Percentiles rank a stretch among this genome's conserved stretches.
Conservation (phyloP, 1,140 invertebrate genomes). For the Pissodes strobi region DNA sequence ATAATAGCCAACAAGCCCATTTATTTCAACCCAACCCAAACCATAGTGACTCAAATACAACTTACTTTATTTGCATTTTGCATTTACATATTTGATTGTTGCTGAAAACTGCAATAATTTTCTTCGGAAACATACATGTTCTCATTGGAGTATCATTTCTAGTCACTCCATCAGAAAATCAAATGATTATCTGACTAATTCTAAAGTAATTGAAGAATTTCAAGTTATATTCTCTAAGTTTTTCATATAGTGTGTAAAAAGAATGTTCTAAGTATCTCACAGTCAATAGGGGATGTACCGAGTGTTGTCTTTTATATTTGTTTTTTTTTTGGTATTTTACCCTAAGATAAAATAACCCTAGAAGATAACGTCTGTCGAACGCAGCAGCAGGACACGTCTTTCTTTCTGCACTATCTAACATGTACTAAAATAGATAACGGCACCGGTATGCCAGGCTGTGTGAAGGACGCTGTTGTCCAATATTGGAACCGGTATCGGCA, state of each 20-base stretch:
- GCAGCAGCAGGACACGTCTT: too few species aligned
- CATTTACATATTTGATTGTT: neutral
- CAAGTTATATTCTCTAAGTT: neutral
- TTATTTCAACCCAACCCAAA: neutral
- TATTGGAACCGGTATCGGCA: too few species aligned
- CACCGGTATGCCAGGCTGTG: too few species aligned
- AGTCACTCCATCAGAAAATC: neutral
- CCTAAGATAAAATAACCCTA: neutral
- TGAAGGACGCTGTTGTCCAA: too few species aligned
- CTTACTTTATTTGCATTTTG: neutral
- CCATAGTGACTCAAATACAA: too few species aligned
- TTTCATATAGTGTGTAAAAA: neutral
- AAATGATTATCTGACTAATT: neutral
- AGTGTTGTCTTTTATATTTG: neutral
- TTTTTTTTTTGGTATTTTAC: neutral
- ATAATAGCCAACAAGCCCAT: neutral
- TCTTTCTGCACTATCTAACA: too few species aligned
- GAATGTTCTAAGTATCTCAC: neutral
- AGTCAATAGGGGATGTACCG: too few species aligned
- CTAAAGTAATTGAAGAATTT: slow-evolving; percentile 3
- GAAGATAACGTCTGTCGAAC: too few species aligned
- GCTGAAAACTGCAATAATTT: neutral
- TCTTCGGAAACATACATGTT: neutral
- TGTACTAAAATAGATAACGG: too few species aligned
- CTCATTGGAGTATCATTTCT: slow-evolving; percentile 1